Base-by-base conservation (phyloP, 1,140 invertebrate species). In the Trinorchestia longiramus region DNA sequence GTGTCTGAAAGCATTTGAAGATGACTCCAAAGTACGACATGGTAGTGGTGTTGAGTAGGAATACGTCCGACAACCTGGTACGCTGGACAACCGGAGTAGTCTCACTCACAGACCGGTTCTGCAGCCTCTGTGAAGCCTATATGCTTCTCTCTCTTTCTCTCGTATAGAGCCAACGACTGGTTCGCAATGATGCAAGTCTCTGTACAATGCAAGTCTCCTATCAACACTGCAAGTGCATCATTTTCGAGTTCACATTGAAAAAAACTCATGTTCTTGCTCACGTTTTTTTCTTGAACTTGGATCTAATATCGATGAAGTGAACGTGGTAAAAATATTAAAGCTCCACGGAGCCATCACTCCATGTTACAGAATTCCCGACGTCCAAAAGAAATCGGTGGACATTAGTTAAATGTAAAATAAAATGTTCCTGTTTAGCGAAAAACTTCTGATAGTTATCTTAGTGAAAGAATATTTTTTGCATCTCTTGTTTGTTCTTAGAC, bases 31-130 rank as follows among this genome's bases (percentile, higher is more conserved):
- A 77, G 28, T 77, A 28, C 62, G 62, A 77, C 15, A 77, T 36
- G 15, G 62, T 77, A 36, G 62, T 77, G 36, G 62, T 77, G 62
- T 77, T 23, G 62, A 90, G 88, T 90, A 90, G 88, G 88, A 90
- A 43, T 90, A 90, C n/a, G 88, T 90, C 88, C 88, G 88, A 28
- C 88, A 41, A 90, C 88, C 88, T 41, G 43, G n/a, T 4, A 41
- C 88, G 88, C 42, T 90, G 88, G 88, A 90, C 88, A 90, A 41
- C 88, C 88, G n/a, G 88, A 90, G 88, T 90, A 41, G n/a, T 90
- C 88, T 90, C 88, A 90, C 88, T 90, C n/a, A 90, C 88, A 90
- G 88, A 90, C 88, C 88, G 88, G 88, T 90, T 90, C 88, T 90
- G 88, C 11, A 90, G 88, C 88, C 88, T 90, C 88, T 90, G 88